phyloP scores from a whole-genome alignment of 1,140 invertebrate species.

The Drepana arcuata region DNA sequence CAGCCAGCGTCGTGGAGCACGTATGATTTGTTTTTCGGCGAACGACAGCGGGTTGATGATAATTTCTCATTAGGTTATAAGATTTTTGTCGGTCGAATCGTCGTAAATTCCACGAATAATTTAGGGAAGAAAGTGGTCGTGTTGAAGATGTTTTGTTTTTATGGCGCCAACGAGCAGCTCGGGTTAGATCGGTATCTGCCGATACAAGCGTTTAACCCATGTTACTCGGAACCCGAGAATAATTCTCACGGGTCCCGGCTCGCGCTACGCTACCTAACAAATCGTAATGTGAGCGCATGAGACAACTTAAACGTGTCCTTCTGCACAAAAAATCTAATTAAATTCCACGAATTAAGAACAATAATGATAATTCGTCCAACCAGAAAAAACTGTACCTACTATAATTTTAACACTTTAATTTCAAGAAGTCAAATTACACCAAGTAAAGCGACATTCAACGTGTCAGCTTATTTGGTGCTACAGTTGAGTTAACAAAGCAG shows the following conservation, averaged over 20 bases:
- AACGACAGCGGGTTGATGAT: conserved; percentile 48
- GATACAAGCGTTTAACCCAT: conserved; percentile 70
- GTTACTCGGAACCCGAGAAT: conserved; percentile 59
- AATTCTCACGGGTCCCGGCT: conserved; percentile 51
- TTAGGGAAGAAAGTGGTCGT: conserved; percentile 68
- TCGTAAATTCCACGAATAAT: conserved; percentile 69
- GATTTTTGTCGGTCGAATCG: conserved; percentile 65
- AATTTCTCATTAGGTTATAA: conserved; percentile 71
- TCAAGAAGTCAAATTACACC: too few relatives aligned
- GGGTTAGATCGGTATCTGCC: conserved; percentile 66
- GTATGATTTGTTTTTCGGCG: conserved; percentile 51
- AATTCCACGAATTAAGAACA: too few relatives aligned
- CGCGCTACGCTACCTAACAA: conserved; percentile 40
- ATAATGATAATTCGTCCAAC: too few relatives aligned
- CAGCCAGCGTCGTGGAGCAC: conserved; percentile 21
- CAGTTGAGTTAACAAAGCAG: neutral
- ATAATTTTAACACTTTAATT: too few relatives aligned
- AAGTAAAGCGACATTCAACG: too few relatives aligned
- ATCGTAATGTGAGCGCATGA: conserved; percentile 43
- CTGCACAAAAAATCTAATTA: too few relatives aligned
- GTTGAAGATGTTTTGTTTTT: conserved; percentile 67
- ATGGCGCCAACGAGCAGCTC: conserved; percentile 61
- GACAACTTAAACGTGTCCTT: too few relatives aligned
- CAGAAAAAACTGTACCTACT: too few relatives aligned
- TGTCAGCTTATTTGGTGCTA: too few relatives aligned